phyloP scores from a whole-genome alignment of 2,888 invertebrate genomes.

The Microplitis manilae region DNA sequence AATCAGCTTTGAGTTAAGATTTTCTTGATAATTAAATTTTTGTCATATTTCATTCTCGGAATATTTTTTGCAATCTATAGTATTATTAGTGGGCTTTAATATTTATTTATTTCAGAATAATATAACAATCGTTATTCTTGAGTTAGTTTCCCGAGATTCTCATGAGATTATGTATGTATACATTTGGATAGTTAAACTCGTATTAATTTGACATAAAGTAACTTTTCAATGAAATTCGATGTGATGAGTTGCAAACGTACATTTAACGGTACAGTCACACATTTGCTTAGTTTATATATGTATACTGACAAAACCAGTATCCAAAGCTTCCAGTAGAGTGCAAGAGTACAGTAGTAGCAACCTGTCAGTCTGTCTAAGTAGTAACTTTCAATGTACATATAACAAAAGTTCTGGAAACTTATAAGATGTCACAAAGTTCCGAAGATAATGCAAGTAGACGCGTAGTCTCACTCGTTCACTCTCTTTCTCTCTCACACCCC shows the following conservation, averaged over 20 bases:
- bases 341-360: not conserved
- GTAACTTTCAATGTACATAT: conserved; percentile 53
- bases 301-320: not conserved
- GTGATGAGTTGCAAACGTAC: conserved; percentile 11
- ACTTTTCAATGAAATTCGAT: not conserved
- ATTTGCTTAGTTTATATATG: not conserved
- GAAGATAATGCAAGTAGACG: conserved; percentile 62
- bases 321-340: not conserved
- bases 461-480: conserved; percentile 48
- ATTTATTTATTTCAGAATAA: too few species aligned
- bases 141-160: too few species aligned
- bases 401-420: conserved; percentile 60
- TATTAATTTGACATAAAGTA: not conserved
- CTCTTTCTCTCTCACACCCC: conserved; percentile 13
- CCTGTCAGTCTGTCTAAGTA: conserved; percentile 36
- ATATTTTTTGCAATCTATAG: too few species aligned
- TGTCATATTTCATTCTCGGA: too few species aligned
- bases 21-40: not conserved
- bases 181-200: not conserved
- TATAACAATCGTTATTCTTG: too few species aligned
- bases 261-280: not conserved
- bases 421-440: conserved; percentile 64
- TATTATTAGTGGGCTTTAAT: too few species aligned
- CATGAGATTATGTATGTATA: too few species aligned
- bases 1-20: conserved; percentile 4